phyloP scores from a whole-genome alignment of 2,888 invertebrate species.

The Thumatha senex region DNA sequence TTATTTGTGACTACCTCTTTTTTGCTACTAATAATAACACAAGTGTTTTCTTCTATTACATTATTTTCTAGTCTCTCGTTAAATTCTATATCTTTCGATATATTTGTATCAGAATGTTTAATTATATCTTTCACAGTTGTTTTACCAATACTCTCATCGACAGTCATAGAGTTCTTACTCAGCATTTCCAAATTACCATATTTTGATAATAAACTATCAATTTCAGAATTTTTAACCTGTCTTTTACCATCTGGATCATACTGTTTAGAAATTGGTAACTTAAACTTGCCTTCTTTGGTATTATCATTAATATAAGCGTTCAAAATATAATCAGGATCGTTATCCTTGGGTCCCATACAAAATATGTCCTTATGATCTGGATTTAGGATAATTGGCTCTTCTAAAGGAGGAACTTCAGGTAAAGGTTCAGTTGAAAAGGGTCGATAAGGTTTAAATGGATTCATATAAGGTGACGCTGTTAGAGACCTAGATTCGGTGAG shows the following conservation, averaged over 20 bases:
- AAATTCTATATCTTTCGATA: slow-evolving; percentile 15
- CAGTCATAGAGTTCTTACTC: slow-evolving; percentile 13
- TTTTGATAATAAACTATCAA: slow-evolving; percentile 9
- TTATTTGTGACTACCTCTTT: slow-evolving; percentile 19
- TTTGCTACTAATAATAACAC: background rate
- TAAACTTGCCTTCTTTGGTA: slow-evolving; percentile 39
- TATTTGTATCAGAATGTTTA: slow-evolving; percentile 5
- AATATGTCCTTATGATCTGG: slow-evolving; percentile 61
- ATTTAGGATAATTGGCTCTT: slow-evolving; percentile 69
- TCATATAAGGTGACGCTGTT: slow-evolving; percentile 56
- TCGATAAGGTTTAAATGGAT: slow-evolving; percentile 56
- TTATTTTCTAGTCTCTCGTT: slow-evolving; percentile 9
- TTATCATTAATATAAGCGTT: slow-evolving; percentile 13
- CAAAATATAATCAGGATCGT: slow-evolving; percentile 43
- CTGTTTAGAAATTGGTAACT: slow-evolving; percentile 65
- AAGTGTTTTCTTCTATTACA: slow-evolving; percentile 1
- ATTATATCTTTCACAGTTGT: slow-evolving; percentile 11
- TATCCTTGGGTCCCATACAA: slow-evolving; percentile 34
- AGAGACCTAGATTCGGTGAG: slow-evolving; percentile 44
- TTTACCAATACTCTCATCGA: slow-evolving; percentile 22
- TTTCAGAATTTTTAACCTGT: slow-evolving; percentile 24
- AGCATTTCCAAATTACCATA: slow-evolving; percentile 12
- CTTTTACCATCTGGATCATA: slow-evolving; percentile 59
- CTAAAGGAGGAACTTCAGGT: slow-evolving; percentile 55
- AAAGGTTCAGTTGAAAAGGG: slow-evolving; percentile 68